These are phyloP conservation scores for Chrysolina americana DNA, from an alignment of 2,888 invertebrate species.

Conservation along the genomic window DNA sequence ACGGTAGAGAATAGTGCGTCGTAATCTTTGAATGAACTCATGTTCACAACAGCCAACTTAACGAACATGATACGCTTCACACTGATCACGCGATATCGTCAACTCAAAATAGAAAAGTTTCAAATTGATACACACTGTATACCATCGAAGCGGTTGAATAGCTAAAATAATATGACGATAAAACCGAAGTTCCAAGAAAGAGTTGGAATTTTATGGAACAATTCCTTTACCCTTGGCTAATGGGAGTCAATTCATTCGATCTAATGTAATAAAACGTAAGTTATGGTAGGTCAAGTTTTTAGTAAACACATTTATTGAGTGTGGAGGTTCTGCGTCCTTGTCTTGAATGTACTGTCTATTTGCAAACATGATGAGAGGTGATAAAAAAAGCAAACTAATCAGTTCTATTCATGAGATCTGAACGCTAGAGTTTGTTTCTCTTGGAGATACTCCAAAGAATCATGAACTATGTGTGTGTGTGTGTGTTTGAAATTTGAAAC, in stretches of 20 bases:
- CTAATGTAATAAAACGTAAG: conserved; percentile 43
- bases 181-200: neutral
- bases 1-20: too few relatives aligned
- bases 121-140: too few relatives aligned
- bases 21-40: too few relatives aligned
- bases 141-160: too few relatives aligned
- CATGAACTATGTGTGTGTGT: neutral
- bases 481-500: neutral
- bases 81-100: too few relatives aligned
- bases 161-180: neutral
- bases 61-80: too few relatives aligned
- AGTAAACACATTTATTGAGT: conserved; percentile 47
- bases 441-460: conserved; percentile 5
- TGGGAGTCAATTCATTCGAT: conserved; percentile 41
- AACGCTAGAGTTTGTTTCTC: conserved; percentile 18
- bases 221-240: conserved; percentile 40
- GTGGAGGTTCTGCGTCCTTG: conserved; percentile 45
- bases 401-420: conserved; percentile 22
- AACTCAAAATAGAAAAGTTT: too few relatives aligned
- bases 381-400: conserved; percentile 19
- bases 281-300: conserved; percentile 48
- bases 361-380: conserved; percentile 38
- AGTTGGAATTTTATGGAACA: conserved; percentile 24
- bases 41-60: too few relatives aligned
- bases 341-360: conserved; percentile 39